A percentile compares a stretch with the other conserved stretches of the same genome.
Evolutionary conservation across 2,113 vertebrate genomes (phyloP).

Genomic region (Cyphomyrus plagiostoma): DNA sequence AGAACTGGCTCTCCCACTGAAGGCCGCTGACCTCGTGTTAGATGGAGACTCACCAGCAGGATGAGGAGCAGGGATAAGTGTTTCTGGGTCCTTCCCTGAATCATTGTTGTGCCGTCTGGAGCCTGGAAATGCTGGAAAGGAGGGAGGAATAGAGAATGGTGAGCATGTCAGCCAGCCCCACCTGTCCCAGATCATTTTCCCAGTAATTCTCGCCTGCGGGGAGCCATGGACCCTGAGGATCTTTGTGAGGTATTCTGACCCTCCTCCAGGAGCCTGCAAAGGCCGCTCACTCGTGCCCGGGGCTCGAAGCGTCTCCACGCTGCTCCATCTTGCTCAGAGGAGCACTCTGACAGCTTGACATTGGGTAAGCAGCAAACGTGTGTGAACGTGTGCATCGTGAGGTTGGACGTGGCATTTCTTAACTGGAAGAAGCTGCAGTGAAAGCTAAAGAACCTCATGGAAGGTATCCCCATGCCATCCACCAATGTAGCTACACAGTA

Average conservation of each 20-base stretch:
- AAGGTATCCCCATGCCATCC: neutral
- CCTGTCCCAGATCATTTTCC: neutral
- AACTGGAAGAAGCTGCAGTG: neutral
- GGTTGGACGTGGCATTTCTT: neutral
- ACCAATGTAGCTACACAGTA: neutral
- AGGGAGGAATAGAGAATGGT: constrained; percentile 22
- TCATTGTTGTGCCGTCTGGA: constrained; percentile 59
- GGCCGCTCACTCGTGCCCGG: neutral
- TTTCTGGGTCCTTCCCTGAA: constrained; percentile 52
- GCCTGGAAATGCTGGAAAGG: constrained; percentile 37
- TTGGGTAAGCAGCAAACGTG: neutral
- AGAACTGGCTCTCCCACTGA: neutral
- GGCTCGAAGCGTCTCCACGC: neutral
- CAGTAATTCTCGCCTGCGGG: neutral
- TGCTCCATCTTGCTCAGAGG: neutral
- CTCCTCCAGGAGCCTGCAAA: neutral
- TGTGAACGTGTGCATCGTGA: neutral
- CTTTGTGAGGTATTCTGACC: neutral
- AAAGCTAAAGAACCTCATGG: neutral
- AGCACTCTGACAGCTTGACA: neutral
- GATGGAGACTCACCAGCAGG: constrained; percentile 70
- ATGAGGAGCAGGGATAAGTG: constrained; percentile 68
- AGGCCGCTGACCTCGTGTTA: neutral
- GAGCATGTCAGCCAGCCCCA: neutral
- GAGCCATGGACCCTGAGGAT: neutral